phyloP scores from a whole-genome alignment of 1,140 invertebrate genomes.

The Wasmannia auropunctata region DNA sequence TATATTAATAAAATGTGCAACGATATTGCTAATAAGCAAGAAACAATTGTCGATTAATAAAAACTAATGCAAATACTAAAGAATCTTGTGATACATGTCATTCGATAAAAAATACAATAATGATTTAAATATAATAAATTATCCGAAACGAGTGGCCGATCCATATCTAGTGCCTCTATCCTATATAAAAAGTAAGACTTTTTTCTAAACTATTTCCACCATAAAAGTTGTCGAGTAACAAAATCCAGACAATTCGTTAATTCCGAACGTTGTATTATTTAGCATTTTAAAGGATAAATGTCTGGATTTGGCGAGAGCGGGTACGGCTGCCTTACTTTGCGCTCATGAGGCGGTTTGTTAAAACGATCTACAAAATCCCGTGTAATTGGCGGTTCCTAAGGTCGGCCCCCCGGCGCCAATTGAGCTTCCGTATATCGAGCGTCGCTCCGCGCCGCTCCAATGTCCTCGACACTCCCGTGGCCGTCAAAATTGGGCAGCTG shows the following conservation, averaged over 20 bases:
- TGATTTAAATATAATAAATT: no score
- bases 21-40: no score
- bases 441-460: background rate
- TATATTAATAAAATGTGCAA: no score
- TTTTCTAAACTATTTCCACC: background rate
- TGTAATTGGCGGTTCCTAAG: constrained; percentile 22
- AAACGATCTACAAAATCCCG: constrained; percentile 38
- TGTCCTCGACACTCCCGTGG: constrained; percentile 30
- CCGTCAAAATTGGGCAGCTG: constrained; percentile 63
- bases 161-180: no score
- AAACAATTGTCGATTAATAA: no score
- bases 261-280: background rate
- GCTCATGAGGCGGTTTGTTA: constrained; percentile 13
- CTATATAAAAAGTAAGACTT: no score
- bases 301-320: background rate
- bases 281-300: background rate
- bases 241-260: background rate
- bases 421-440: constrained; percentile 56
- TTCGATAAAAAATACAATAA: no score
- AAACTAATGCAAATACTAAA: no score
- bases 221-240: background rate
- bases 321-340: background rate
- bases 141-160: no score
- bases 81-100: no score
- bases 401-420: constrained; percentile 9